These are phyloP conservation scores for Diglossa cyanea DNA, from an alignment of 2,797 vertebrate genomes.

Conservation along the genomic window DNA sequence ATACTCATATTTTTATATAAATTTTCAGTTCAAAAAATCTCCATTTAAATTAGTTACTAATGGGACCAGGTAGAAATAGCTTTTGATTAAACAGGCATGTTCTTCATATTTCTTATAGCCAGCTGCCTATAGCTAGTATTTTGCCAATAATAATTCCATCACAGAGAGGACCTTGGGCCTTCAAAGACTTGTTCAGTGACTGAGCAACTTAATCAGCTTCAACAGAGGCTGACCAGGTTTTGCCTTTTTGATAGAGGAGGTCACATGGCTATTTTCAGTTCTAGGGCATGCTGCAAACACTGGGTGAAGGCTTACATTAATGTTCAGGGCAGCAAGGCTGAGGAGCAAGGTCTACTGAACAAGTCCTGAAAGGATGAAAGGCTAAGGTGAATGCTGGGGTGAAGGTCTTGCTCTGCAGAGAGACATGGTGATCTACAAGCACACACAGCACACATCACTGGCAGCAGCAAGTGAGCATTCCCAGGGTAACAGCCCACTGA, in stretches of 20 bases:
- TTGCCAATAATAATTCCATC: not conserved
- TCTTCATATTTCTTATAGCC: not conserved
- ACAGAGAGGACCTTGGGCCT: not conserved
- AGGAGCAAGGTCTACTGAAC: not conserved
- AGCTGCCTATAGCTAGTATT: not conserved
- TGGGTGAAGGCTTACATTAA: not conserved
- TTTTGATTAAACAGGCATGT: not conserved
- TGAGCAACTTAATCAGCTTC: not conserved
- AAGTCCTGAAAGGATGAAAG: not conserved
- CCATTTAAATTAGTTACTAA: not conserved
- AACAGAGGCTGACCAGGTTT: not conserved
- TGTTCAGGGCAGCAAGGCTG: not conserved
- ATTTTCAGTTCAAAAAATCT: not conserved
- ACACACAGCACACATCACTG: accelerated
- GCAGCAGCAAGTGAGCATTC: not conserved
- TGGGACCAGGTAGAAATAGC: not conserved
- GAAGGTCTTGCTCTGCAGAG: not conserved
- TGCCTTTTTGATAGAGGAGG: not conserved
- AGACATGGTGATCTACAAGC: not conserved
- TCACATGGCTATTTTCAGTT: not conserved
- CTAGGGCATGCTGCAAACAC: not conserved
- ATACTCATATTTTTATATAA: not conserved
- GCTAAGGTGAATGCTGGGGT: not conserved
- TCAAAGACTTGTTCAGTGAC: not conserved
- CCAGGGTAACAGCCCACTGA: not conserved